Percentiles rank a stretch among this genome's conserved stretches.
phyloP scores from a whole-genome alignment of 1,140 invertebrate genomes.

The Drosophila sturtevanti region DNA sequence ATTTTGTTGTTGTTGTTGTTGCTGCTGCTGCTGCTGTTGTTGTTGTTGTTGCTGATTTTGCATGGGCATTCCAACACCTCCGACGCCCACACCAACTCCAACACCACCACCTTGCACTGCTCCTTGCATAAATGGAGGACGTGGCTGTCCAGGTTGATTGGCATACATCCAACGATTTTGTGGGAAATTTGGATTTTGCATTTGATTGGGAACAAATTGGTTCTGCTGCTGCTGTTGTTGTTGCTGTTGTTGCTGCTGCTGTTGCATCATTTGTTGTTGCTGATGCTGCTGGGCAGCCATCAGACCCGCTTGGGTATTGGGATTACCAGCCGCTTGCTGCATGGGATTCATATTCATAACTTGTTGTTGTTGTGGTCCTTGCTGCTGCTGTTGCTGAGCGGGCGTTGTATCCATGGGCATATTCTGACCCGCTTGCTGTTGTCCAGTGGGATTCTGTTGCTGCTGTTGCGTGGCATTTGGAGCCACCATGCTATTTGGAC shows the following conservation, averaged over 20 bases:
- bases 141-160: slow-evolving; percentile 65
- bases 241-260: slow-evolving; percentile 63
- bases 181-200: slow-evolving; percentile 74
- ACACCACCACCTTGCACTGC: slow-evolving; percentile 49
- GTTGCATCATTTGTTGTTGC: slow-evolving; percentile 70
- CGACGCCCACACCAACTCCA: slow-evolving; percentile 7
- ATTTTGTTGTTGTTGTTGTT: slow-evolving; percentile 62
- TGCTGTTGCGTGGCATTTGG: slow-evolving; percentile 57
- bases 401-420: slow-evolving; percentile 57
- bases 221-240: slow-evolving; percentile 78
- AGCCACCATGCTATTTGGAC: slow-evolving; percentile 85
- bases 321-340: slow-evolving; percentile 35
- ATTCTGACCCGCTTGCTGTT: slow-evolving; percentile 41
- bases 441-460: slow-evolving; percentile 41
- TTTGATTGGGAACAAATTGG: slow-evolving; percentile 70
- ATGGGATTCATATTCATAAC: slow-evolving; percentile 63
- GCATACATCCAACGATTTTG: slow-evolving; percentile 77
- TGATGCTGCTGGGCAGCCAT: slow-evolving; percentile 77
- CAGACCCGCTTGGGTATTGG: slow-evolving; percentile 39
- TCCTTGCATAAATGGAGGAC: slow-evolving; percentile 67
- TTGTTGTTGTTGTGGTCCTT: slow-evolving; percentile 44
- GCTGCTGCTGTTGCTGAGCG: slow-evolving; percentile 59
- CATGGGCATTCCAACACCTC: slow-evolving; percentile 28
- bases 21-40: slow-evolving; percentile 59
- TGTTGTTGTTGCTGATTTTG: slow-evolving; percentile 70